phyloP scores from a whole-genome alignment of 2,797 vertebrate genomes.

The Artibeus lituratus region DNA sequence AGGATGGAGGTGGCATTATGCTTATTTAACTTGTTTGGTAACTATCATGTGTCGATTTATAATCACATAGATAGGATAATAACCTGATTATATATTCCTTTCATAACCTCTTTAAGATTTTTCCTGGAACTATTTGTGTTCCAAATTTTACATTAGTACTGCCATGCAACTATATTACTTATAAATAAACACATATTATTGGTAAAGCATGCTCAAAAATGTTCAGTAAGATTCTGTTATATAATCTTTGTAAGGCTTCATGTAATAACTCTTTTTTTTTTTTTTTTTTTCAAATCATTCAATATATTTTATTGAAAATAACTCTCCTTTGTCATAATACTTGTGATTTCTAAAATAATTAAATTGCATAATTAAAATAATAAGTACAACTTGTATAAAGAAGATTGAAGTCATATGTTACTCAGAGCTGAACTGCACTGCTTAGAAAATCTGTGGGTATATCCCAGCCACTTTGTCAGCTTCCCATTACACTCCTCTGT shows the following conservation, averaged over 20 bases:
- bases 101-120: neutral
- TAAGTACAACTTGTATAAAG: neutral
- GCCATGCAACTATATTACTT: neutral
- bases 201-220: neutral
- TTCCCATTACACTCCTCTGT: neutral
- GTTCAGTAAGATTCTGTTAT: neutral
- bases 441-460: fast-evolving
- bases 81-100: neutral
- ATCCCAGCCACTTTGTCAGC: fast-evolving
- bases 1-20: neutral
- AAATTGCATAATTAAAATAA: slow-evolving; percentile 31
- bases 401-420: neutral
- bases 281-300: slow-evolving; percentile 22
- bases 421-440: neutral
- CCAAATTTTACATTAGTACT: neutral
- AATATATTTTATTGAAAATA: slow-evolving; percentile 18
- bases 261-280: too few species aligned
- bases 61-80: neutral
- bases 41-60: neutral
- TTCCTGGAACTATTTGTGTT: neutral
- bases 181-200: neutral
- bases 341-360: slow-evolving; percentile 29
- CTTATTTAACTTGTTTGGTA: neutral
- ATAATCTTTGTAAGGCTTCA: neutral
- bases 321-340: neutral